These are phyloP conservation scores for Mionectes olivaceus DNA, from an alignment of 2,797 vertebrate species.

Conservation along the genomic window DNA sequence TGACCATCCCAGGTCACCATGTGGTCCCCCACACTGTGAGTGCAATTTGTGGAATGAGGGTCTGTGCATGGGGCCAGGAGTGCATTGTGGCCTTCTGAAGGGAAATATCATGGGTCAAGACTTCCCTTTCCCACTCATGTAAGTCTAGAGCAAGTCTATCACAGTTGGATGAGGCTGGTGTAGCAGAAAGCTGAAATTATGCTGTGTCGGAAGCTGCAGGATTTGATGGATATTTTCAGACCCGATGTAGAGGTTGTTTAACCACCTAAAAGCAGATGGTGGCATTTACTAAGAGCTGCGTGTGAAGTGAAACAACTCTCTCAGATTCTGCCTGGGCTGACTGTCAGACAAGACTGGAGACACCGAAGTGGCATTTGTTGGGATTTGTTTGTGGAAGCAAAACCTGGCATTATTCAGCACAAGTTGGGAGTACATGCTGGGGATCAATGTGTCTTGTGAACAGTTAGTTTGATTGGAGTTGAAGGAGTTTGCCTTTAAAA, in stretches of 20 bases:
- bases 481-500: neutral
- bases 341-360: constrained; percentile 1
- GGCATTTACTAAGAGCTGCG: neutral
- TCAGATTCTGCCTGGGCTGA: neutral
- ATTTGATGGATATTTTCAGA: constrained; percentile 6
- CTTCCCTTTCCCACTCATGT: neutral
- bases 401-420: constrained; percentile 9
- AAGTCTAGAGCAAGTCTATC: neutral
- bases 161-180: neutral
- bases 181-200: neutral
- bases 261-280: constrained; percentile 26
- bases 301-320: neutral
- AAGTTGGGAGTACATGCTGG: neutral
- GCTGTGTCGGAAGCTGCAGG: neutral
- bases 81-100: neutral
- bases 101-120: neutral
- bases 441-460: constrained; percentile 7
- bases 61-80: fast-evolving
- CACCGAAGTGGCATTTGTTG: neutral
- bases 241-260: neutral
- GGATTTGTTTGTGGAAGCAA: constrained; percentile 20
- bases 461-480: neutral
- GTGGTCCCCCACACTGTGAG: neutral
- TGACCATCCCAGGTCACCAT: neutral
- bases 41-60: neutral